Conservation (phyloP, 2,888 invertebrate species). For the Ornithoptera priamus region DNA sequence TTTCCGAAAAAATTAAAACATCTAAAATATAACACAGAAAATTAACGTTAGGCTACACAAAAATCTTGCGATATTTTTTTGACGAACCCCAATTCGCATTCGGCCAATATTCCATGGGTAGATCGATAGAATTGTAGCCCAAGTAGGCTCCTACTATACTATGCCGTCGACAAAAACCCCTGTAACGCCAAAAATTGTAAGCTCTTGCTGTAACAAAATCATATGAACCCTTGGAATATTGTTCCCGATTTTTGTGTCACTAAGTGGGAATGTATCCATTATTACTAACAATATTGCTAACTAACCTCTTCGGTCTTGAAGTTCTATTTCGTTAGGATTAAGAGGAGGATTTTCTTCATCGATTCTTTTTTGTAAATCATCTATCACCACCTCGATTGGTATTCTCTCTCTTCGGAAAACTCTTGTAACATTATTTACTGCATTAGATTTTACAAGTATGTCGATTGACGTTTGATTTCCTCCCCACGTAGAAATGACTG, state of each 20-base stretch:
- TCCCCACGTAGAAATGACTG: constrained; percentile 84
- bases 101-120: constrained; percentile 81
- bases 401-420: constrained; percentile 83
- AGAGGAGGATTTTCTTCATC: constrained; percentile 88
- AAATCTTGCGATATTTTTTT: constrained; percentile 14
- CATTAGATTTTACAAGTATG: constrained; percentile 84
- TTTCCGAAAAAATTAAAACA: constrained; percentile 11
- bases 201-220: constrained; percentile 78
- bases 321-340: constrained; percentile 83
- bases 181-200: constrained; percentile 81
- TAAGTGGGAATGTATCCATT: constrained; percentile 5
- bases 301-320: constrained; percentile 86
- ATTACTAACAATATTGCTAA: constrained; percentile 24
- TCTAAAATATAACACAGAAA: constrained; percentile 6
- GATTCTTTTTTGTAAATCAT: constrained; percentile 88
- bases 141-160: constrained; percentile 71
- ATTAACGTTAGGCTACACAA: constrained; percentile 36
- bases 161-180: constrained; percentile 66
- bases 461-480: constrained; percentile 83
- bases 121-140: constrained; percentile 78
- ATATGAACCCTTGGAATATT: constrained; percentile 63
- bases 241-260: constrained; percentile 26
- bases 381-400: constrained; percentile 85
- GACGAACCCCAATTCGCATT: constrained; percentile 83
- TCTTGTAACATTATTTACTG: constrained; percentile 82